phyloP scores from a whole-genome alignment of 2,113 vertebrate genomes.

The Tyto alba region DNA sequence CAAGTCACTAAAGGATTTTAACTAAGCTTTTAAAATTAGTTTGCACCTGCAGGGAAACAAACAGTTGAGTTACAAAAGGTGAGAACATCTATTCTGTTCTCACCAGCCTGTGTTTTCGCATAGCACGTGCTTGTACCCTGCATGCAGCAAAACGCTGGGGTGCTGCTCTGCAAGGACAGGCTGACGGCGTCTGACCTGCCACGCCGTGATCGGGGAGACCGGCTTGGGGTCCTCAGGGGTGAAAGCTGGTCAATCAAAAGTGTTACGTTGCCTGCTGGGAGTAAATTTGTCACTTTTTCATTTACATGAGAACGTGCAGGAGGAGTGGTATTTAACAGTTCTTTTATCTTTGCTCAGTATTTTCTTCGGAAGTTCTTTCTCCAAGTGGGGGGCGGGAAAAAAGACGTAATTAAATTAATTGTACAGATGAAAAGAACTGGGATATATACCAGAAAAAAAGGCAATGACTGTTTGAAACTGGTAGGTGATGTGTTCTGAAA shows the following conservation, averaged over 20 bases:
- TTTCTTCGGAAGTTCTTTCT: background rate
- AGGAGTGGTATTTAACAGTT: background rate
- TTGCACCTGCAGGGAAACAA: background rate
- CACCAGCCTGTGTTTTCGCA: background rate
- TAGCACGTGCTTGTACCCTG: too few relatives aligned
- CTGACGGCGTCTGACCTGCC: background rate
- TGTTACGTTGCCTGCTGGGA: background rate
- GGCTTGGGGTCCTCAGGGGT: too few relatives aligned
- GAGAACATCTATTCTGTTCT: background rate
- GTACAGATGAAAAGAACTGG: background rate
- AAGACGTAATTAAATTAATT: background rate
- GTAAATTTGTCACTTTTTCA: background rate
- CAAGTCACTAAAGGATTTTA: background rate
- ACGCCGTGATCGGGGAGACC: background rate
- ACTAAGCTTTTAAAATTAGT: background rate
- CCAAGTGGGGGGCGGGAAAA: background rate
- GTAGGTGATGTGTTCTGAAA: background rate
- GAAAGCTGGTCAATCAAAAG: background rate
- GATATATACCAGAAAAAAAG: background rate
- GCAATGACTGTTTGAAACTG: background rate
- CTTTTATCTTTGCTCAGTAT: background rate
- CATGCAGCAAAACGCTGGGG: fast-evolving
- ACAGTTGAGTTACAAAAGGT: background rate
- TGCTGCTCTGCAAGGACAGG: background rate
- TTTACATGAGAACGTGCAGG: background rate